Base-by-base conservation (phyloP, 2,797 vertebrate species). In the Distichodus sexfasciatus region DNA sequence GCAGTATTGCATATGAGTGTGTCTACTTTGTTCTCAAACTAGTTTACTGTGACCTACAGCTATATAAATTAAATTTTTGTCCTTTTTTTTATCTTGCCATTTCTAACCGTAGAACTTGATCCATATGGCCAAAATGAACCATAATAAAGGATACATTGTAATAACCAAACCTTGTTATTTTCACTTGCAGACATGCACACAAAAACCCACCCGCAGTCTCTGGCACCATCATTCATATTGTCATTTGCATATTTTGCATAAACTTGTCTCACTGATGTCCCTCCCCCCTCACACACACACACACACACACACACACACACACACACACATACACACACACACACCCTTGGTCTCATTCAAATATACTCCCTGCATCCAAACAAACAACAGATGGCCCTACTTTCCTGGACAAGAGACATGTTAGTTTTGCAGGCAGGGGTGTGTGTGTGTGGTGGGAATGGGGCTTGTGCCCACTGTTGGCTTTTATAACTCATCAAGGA, bases 351-450 rank as follows among this genome's bases (percentile, higher is more conserved):
- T 60, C 28, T 23, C 74, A 66, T 75, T 70, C 54, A 82, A 38
- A 78, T 64, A 66, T 81, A 75, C 82, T 79, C 79, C 76, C 82
- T 86, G 84, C 77, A 79, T 80, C 75, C 86, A 88, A 87, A 87
- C 88, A 90, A 91, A 91, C 88, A 91, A 88, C 91, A 92, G 91
- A 92, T 92, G 91, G 91, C 86, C 85, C 80, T 82, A 82, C 84
- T 85, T 83, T 88, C 79, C 83, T 86, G 87, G 86, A 78, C 69
- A 79, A 87, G 83, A 83, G 87, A 82, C 82, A 82, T 86, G 86
- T 87, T 80, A 82, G 80, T 80, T 54, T 76, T 83, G 75, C 74
- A n/a, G 72, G 79, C 78, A 59, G 54, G 66, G 35, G 58, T 44
- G 38, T 68, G 71, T 41, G 43, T 70, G 3, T 41, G 71, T 67